Evolutionary conservation across 2,888 invertebrate genomes (phyloP).

Genomic region (Drosophila subsilvestris): DNA sequence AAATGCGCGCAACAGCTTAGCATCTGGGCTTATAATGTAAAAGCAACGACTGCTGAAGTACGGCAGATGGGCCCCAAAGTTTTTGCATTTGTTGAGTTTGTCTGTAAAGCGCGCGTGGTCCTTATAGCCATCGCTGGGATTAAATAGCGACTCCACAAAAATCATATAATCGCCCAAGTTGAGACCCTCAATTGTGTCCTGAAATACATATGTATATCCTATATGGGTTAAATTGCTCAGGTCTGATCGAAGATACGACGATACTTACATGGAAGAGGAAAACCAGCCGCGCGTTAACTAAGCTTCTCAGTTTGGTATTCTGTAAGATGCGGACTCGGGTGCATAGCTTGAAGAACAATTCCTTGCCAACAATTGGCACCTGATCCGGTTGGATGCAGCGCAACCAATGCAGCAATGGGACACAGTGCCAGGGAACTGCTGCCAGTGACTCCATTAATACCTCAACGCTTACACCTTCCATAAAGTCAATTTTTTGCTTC

Average conservation of each 20-base stretch:
- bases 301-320: conserved; percentile 62
- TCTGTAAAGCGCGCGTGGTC: conserved; percentile 28
- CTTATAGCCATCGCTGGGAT: conserved; percentile 51
- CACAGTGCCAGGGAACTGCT: conserved; percentile 76
- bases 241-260: neutral
- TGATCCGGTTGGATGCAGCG: conserved; percentile 18
- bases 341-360: conserved; percentile 60
- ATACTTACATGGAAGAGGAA: conserved; percentile 44
- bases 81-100: conserved; percentile 41
- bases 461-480: conserved; percentile 9
- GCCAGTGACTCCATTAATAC: conserved; percentile 44
- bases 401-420: conserved; percentile 79
- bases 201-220: neutral
- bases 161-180: conserved; percentile 66
- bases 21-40: conserved; percentile 36
- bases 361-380: conserved; percentile 22
- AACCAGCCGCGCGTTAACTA: conserved; percentile 19
- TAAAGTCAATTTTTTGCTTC: conserved; percentile 43
- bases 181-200: conserved; percentile 56
- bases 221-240: neutral
- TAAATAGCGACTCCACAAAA: conserved; percentile 74
- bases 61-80: conserved; percentile 5
- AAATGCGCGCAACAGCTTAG: conserved; percentile 21
- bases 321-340: conserved; percentile 65
- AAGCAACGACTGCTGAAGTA: conserved; percentile 51